Evolutionary conservation across 64 coral and sea anemone genomes (phyloP).

Genomic region (Porites lutea): DNA sequence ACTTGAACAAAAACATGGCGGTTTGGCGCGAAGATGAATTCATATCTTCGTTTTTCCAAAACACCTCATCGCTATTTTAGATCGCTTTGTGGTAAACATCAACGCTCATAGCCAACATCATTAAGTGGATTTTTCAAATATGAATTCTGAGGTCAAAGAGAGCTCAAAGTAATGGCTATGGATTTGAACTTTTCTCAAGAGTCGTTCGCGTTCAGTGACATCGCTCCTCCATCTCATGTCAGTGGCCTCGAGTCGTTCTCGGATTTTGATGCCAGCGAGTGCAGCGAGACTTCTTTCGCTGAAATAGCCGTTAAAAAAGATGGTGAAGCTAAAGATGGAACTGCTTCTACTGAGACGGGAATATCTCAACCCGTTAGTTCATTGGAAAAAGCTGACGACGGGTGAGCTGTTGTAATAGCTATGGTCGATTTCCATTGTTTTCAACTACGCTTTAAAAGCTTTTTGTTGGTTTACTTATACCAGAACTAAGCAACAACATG

Average conservation of each 20-base stretch:
- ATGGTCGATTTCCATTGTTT: too few species aligned
- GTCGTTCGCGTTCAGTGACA: conserved; percentile 91
- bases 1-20: conserved; percentile 49
- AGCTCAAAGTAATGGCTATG: conserved; percentile 43
- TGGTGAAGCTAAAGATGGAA: neutral
- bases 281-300: conserved; percentile 30
- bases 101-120: neutral
- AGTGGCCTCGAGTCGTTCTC: conserved; percentile 91
- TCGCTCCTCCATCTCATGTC: conserved; percentile 80
- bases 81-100: neutral
- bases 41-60: neutral
- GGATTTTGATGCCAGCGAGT: conserved; percentile 86
- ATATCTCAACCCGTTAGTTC: neutral
- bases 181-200: conserved; percentile 85
- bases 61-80: neutral
- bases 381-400: neutral
- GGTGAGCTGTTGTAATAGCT: too few species aligned
- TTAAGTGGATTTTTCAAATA: neutral
- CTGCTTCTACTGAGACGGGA: neutral
- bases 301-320: neutral
- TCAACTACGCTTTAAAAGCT: too few species aligned
- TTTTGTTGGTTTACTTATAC: too few species aligned
- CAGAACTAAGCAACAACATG: too few species aligned
- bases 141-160: neutral
- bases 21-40: conserved; percentile 47